phyloP scores from a whole-genome alignment of 2,888 invertebrate species.

The Vesta saturnalis region DNA sequence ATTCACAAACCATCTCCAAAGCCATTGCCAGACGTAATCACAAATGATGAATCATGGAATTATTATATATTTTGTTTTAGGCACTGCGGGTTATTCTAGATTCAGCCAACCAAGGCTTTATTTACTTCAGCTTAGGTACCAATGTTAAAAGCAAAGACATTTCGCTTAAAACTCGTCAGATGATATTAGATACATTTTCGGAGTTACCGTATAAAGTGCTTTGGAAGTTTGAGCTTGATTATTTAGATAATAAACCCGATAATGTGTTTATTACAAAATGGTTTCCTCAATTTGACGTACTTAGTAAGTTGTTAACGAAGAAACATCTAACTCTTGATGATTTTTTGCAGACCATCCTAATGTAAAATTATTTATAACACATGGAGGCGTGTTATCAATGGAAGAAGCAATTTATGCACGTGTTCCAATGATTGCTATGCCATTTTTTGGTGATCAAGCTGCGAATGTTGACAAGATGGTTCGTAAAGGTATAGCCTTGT shows the following conservation, averaged over 20 bases:
- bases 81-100: conserved; percentile 56
- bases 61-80: conserved; percentile 44
- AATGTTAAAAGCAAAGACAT: conserved; percentile 56
- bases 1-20: conserved; percentile 46
- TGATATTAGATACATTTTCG: conserved; percentile 55
- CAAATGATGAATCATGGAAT: not conserved
- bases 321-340: not conserved
- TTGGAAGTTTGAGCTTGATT: conserved; percentile 61
- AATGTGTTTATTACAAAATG: conserved; percentile 61
- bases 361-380: conserved; percentile 62
- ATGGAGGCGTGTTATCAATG: conserved; percentile 62
- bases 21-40: conserved; percentile 50
- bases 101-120: conserved; percentile 54
- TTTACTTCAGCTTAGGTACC: conserved; percentile 62
- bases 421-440: conserved; percentile 60
- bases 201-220: conserved; percentile 60
- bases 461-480: conserved; percentile 50
- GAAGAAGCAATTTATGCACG: conserved; percentile 61
- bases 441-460: conserved; percentile 61
- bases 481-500: conserved; percentile 51
- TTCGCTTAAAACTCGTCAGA: conserved; percentile 49
- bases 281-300: conserved; percentile 60
- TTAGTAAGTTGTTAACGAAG: conserved; percentile 54
- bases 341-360: conserved; percentile 57
- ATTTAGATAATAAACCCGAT: conserved; percentile 50